These are phyloP conservation scores for Psittacula echo DNA, from an alignment of 2,797 vertebrate species.

Conservation along the genomic window DNA sequence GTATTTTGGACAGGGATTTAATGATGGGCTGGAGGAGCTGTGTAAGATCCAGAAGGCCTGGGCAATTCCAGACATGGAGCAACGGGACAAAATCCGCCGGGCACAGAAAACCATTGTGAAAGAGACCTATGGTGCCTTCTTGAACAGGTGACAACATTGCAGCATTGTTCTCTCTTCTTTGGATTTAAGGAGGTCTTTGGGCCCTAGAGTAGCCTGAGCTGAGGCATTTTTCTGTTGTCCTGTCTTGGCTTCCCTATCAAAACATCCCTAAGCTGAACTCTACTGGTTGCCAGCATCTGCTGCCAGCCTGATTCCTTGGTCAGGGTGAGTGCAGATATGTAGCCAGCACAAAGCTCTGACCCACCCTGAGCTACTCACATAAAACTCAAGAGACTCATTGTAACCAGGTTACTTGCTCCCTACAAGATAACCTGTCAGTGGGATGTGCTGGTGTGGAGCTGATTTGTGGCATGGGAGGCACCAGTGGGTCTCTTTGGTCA, in stretches of 20 bases:
- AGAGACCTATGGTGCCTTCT: conserved; percentile 88
- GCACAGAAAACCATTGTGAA: conserved; percentile 91
- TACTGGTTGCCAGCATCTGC: not conserved
- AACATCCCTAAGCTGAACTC: not conserved
- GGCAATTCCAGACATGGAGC: conserved; percentile 96
- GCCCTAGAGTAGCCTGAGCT: not conserved
- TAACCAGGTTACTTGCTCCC: not conserved
- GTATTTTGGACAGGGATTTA: conserved; percentile 87
- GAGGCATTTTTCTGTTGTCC: not conserved
- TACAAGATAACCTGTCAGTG: not conserved
- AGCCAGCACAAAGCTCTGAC: not conserved
- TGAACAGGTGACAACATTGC: conserved; percentile 82
- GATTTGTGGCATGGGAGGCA: not conserved
- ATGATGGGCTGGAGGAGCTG: conserved; percentile 94
- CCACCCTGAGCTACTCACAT: not conserved
- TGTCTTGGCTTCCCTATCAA: not conserved
- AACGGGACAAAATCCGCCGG: conserved; percentile 90
- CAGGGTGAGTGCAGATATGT: not conserved
- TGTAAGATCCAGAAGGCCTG: conserved; percentile 98
- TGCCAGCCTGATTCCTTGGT: not conserved
- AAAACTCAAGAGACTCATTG: not conserved
- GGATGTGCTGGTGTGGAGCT: not conserved
- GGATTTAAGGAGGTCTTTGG: not conserved
- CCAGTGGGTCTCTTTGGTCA: not conserved
- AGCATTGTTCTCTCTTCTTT: not conserved